Conservation (phyloP, 2,797 vertebrate genomes). For the Neosalanx taihuensis region DNA sequence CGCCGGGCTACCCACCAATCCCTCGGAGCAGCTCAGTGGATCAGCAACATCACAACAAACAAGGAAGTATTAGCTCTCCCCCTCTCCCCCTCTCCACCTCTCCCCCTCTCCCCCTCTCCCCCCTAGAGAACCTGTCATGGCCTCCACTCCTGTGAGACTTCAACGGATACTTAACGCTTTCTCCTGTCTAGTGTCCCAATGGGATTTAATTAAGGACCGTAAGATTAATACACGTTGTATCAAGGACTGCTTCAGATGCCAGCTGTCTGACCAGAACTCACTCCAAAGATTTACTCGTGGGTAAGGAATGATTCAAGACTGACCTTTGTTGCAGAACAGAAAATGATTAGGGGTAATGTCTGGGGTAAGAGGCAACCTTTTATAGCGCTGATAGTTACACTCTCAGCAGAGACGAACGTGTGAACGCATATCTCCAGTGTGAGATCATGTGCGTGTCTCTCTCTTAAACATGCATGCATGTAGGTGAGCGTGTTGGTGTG, state of each 20-base stretch:
- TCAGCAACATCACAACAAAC: background rate
- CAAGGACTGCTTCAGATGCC: constrained; percentile 25
- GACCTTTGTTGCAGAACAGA: constrained; percentile 25
- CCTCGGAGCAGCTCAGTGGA: too few species aligned
- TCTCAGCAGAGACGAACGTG: constrained; percentile 11
- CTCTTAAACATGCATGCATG: too few species aligned
- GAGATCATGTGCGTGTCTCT: background rate
- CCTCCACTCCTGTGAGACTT: background rate
- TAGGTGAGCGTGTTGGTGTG: background rate
- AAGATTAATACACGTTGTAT: constrained; percentile 30
- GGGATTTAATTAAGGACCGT: constrained; percentile 14
- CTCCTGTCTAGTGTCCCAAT: background rate
- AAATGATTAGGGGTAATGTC: constrained; percentile 28
- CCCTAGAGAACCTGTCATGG: background rate
- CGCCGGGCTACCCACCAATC: too few species aligned
- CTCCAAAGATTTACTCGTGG: constrained; percentile 22
- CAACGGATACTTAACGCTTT: background rate
- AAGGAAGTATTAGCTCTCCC: background rate
- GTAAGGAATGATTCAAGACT: constrained; percentile 21
- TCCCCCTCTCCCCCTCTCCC: background rate
- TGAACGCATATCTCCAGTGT: constrained; percentile 1
- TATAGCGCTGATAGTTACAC: constrained; percentile 15
- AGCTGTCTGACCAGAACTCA: constrained; percentile 32
- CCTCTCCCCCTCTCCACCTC: background rate
- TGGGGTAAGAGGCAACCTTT: constrained; percentile 35